phyloP scores from a whole-genome alignment of 2,797 vertebrate genomes.

The Kryptolebias ocellatus region DNA sequence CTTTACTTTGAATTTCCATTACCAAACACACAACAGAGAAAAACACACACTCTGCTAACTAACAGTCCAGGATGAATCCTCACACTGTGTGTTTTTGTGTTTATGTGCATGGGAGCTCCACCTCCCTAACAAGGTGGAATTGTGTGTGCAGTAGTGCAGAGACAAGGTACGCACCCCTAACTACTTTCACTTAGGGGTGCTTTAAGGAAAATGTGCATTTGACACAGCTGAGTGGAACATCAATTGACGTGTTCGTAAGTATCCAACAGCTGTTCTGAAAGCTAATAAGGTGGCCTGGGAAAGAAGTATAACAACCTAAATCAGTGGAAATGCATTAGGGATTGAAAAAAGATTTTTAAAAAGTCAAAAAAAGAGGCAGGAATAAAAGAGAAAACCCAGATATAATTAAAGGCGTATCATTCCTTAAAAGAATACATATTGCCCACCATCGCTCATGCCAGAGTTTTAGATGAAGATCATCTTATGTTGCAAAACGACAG shows the following conservation, averaged over 20 bases:
- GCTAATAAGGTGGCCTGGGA: constrained; percentile 10
- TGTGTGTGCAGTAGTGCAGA: constrained; percentile 12
- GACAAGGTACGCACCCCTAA: constrained; percentile 14
- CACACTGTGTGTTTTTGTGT: constrained; percentile 41
- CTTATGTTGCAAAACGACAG: no score
- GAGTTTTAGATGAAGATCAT: no score
- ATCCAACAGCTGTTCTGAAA: constrained; percentile 32
- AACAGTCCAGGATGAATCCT: constrained; percentile 24
- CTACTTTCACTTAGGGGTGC: constrained; percentile 25
- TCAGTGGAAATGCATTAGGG: neutral
- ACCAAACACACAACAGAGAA: constrained; percentile 59
- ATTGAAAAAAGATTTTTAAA: neutral
- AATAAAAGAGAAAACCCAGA: neutral
- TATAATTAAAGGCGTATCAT: no score
- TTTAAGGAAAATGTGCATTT: constrained; percentile 35
- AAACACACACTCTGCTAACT: constrained; percentile 56
- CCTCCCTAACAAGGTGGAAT: constrained; percentile 46
- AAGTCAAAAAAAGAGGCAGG: neutral
- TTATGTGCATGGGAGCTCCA: constrained; percentile 20
- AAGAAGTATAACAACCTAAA: neutral
- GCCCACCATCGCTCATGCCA: no score
- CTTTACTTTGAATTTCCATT: constrained; percentile 80
- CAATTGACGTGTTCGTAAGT: constrained; percentile 33
- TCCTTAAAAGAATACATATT: no score
- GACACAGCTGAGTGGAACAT: constrained; percentile 44